Evolutionary conservation across 2,797 vertebrate species (phyloP).

Genomic region (Orestias chungarensis): DNA sequence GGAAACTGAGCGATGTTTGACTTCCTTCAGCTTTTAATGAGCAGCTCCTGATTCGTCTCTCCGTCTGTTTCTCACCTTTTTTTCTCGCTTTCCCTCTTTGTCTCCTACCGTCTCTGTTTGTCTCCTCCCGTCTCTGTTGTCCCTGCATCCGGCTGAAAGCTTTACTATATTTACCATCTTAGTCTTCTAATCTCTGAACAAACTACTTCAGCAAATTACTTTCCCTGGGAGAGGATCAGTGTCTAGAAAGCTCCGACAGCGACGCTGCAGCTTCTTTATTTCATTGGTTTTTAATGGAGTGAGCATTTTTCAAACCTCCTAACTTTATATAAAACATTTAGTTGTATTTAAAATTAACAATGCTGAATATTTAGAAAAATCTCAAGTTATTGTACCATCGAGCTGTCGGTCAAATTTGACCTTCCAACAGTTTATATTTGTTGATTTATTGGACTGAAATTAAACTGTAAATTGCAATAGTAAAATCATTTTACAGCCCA

Average conservation of each 20-base stretch:
- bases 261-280: background rate
- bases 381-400: too few relatives aligned
- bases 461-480: too few relatives aligned
- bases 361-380: too few relatives aligned
- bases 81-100: background rate
- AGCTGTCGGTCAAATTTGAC: too few relatives aligned
- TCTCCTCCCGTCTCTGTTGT: constrained; percentile 37
- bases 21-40: constrained; percentile 77
- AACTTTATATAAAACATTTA: too few relatives aligned
- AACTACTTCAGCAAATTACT: constrained; percentile 74
- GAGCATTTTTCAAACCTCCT: too few relatives aligned
- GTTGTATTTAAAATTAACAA: too few relatives aligned
- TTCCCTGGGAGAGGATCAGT: constrained; percentile 59
- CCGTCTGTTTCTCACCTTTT: background rate
- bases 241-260: too few relatives aligned
- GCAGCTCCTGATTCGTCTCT: constrained; percentile 48
- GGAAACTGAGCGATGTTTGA: constrained; percentile 76
- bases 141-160: constrained; percentile 56
- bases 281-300: too few relatives aligned
- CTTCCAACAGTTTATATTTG: too few relatives aligned
- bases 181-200: constrained; percentile 71
- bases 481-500: too few relatives aligned
- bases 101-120: constrained; percentile 15
- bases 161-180: constrained; percentile 68
- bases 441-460: too few relatives aligned